Conservation (phyloP, 2,888 invertebrate genomes). For the Hesperia comma region DNA sequence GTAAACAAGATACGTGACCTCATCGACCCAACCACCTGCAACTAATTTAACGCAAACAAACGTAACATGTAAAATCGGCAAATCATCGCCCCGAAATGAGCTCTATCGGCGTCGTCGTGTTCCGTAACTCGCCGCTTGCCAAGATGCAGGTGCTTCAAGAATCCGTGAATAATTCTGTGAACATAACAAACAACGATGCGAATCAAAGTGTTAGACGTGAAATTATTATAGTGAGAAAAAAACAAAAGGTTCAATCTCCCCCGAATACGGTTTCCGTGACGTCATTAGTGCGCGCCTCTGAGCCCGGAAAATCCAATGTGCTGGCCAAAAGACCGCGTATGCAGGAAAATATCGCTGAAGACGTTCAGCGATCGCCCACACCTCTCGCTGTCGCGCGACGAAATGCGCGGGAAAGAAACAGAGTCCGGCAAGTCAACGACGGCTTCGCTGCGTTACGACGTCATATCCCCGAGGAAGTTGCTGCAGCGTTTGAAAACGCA, state of each 20-base stretch:
- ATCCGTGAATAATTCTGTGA: slow-evolving; percentile 84
- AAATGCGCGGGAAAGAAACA: slow-evolving; percentile 96
- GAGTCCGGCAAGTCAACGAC: slow-evolving; percentile 96
- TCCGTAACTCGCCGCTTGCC: slow-evolving; percentile 83
- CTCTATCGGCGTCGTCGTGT: slow-evolving; percentile 84
- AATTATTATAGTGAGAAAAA: slow-evolving; percentile 83
- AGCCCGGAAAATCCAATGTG: slow-evolving; percentile 59
- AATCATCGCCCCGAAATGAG: slow-evolving; percentile 76
- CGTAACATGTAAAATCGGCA: slow-evolving; percentile 71
- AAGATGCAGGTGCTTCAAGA: slow-evolving; percentile 87
- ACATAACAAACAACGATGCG: slow-evolving; percentile 76
- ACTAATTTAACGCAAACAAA: slow-evolving; percentile 63
- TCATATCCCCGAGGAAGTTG: slow-evolving; percentile 93
- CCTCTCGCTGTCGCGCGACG: slow-evolving; percentile 93
- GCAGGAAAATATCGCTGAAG: slow-evolving; percentile 76
- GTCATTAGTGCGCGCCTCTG: slow-evolving; percentile 70
- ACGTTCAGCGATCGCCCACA: slow-evolving; percentile 83
- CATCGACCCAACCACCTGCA: slow-evolving; percentile 52
- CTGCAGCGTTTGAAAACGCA: slow-evolving; percentile 86
- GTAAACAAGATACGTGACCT: slow-evolving; percentile 56
- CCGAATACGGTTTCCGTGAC: slow-evolving; percentile 72
- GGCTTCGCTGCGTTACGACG: slow-evolving; percentile 94
- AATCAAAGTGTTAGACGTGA: slow-evolving; percentile 72
- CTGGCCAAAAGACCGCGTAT: slow-evolving; percentile 66
- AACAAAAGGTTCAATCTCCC: slow-evolving; percentile 70